Evolutionary conservation across 1,140 invertebrate species (phyloP).

Genomic region (Polypedilum vanderplanki): DNA sequence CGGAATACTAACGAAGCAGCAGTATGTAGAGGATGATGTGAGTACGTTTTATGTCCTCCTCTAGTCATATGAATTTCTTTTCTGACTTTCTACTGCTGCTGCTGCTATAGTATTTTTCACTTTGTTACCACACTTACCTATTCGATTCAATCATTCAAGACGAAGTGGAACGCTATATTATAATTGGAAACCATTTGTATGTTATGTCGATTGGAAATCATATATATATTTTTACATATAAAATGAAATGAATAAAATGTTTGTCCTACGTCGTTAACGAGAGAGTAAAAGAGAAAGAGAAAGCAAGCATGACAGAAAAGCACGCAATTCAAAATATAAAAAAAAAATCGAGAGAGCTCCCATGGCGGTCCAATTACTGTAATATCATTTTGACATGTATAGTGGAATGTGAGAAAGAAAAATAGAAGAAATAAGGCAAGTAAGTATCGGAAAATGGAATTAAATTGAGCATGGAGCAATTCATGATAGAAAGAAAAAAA

Average conservation of each 20-base stretch:
- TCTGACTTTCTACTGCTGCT: not conserved
- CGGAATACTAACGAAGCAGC: not conserved
- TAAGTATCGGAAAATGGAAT: slow-evolving; percentile 15
- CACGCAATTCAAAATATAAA: not conserved
- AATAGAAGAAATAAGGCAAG: not conserved
- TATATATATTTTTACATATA: not conserved
- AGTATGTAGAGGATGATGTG: not conserved
- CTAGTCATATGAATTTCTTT: not conserved
- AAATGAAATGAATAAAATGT: not conserved
- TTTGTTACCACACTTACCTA: slow-evolving; percentile 18
- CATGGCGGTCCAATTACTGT: slow-evolving; percentile 16
- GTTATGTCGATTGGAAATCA: not conserved
- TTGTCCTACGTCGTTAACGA: not conserved
- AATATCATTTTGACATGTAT: slow-evolving; percentile 5
- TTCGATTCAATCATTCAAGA: not conserved
- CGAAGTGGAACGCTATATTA: not conserved
- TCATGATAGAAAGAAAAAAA: not conserved
- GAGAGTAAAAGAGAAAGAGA: not conserved
- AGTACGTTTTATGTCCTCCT: not conserved
- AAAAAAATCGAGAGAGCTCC: not conserved
- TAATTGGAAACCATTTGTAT: slow-evolving; percentile 13
- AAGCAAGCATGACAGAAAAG: not conserved
- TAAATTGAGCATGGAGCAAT: slow-evolving; percentile 10
- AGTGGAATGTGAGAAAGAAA: not conserved
- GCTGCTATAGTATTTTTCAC: not conserved